Conservation (phyloP, 2,797 vertebrate species). For the Remorina albescens region DNA sequence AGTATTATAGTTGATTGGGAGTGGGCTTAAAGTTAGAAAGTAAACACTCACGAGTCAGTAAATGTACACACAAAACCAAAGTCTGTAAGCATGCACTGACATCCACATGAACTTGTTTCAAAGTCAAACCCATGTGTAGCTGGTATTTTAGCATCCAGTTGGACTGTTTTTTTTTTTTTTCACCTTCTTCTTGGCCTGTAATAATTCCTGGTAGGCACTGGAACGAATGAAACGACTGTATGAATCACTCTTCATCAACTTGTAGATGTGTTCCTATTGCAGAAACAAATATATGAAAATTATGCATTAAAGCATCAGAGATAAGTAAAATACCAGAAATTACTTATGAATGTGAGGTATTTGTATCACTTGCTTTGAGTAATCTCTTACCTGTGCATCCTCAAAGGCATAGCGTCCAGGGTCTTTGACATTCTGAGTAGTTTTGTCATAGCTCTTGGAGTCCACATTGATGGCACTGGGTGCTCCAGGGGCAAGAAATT, state of each 20-base stretch:
- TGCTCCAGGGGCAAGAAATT: constrained; percentile 95
- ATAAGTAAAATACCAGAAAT: constrained; percentile 5
- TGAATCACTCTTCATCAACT: constrained; percentile 99
- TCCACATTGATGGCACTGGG: constrained; percentile 97
- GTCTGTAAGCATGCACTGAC: background rate
- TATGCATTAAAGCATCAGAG: background rate
- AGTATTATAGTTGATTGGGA: background rate
- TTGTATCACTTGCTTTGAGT: background rate
- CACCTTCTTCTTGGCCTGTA: constrained; percentile 99
- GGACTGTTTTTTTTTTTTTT: background rate
- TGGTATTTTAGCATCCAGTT: background rate
- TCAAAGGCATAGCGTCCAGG: constrained; percentile 95
- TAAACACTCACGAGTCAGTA: background rate
- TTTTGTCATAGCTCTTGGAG: constrained; percentile 98
- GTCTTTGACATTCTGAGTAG: constrained; percentile 97
- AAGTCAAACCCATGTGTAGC: background rate
- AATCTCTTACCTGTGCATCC: constrained; percentile 91
- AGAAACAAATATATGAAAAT: constrained; percentile 29
- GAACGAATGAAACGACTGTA: constrained; percentile 99
- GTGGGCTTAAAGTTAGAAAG: constrained; percentile 14
- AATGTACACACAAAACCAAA: background rate
- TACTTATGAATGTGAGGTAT: background rate
- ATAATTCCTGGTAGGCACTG: constrained; percentile 98
- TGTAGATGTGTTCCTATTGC: constrained; percentile 97
- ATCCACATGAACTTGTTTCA: constrained; percentile 33